Evolutionary conservation across 2,797 vertebrate species (phyloP).

Genomic region (Chaenodraco wilsoni): DNA sequence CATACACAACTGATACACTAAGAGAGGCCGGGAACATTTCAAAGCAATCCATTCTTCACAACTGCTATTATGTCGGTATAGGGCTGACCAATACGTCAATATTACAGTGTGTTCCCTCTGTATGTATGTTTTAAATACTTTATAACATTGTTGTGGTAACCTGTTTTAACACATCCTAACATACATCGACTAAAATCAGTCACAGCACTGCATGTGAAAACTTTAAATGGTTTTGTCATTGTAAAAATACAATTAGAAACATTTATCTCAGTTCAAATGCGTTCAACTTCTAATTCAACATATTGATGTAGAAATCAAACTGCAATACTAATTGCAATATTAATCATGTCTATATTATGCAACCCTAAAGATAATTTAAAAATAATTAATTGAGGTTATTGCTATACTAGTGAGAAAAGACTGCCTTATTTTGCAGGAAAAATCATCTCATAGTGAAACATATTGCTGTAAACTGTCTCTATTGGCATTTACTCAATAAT

Average conservation of each 20-base stretch:
- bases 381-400: slow-evolving; percentile 28
- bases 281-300: background rate
- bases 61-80: background rate
- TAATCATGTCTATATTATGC: slow-evolving; percentile 30
- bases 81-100: background rate
- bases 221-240: background rate
- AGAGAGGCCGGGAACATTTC: background rate
- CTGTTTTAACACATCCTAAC: background rate
- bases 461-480: slow-evolving; percentile 14
- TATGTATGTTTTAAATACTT: too few species aligned
- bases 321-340: slow-evolving; percentile 14
- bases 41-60: background rate
- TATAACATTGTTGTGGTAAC: too few species aligned
- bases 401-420: slow-evolving; percentile 15
- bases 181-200: too few species aligned
- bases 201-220: background rate
- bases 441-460: background rate
- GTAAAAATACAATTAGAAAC: background rate
- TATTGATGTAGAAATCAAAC: background rate
- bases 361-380: slow-evolving; percentile 9
- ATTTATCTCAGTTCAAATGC: background rate
- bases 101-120: background rate
- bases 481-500: slow-evolving; percentile 24
- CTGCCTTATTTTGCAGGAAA: slow-evolving; percentile 13
- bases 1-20: background rate